Evolutionary conservation across 2,797 vertebrate genomes (phyloP).

Genomic region (Acrossocheilus fasciatus): DNA sequence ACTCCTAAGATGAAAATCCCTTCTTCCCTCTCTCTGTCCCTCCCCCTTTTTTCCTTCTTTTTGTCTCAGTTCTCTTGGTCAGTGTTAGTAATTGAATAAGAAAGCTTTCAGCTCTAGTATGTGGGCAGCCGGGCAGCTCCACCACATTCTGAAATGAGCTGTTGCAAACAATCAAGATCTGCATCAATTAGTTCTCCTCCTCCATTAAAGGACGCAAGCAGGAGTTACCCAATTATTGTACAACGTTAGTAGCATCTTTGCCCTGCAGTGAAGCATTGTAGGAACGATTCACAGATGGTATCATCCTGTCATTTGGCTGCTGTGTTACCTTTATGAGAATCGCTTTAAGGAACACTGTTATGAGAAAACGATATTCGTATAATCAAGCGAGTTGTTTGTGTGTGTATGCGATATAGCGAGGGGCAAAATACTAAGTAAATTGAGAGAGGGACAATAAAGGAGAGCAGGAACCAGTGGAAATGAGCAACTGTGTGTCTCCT

Average conservation of each 20-base stretch:
- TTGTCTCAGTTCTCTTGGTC: conserved; percentile 32
- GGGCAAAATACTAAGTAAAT: background rate
- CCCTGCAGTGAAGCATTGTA: conserved; percentile 15
- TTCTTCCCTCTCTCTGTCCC: background rate
- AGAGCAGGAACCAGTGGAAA: background rate
- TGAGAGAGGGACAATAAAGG: background rate
- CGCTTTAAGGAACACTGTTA: conserved; percentile 21
- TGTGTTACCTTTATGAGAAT: conserved; percentile 28
- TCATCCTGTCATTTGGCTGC: conserved; percentile 9
- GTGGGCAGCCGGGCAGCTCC: conserved; percentile 21
- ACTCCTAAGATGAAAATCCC: conserved; percentile 20
- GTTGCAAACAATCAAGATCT: conserved; percentile 37
- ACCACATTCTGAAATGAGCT: conserved; percentile 40
- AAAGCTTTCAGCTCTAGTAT: conserved; percentile 28
- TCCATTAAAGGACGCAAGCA: conserved; percentile 17
- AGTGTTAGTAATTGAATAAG: conserved; percentile 41
- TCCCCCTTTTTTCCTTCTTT: background rate
- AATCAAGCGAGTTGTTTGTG: conserved; percentile 15
- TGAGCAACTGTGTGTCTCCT: conserved; percentile 41
- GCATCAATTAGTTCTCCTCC: conserved; percentile 30
- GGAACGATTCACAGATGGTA: conserved; percentile 6
- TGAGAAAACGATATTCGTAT: conserved; percentile 10
- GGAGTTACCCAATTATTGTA: conserved; percentile 27
- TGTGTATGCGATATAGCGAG: background rate
- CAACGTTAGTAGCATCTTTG: conserved; percentile 1